These are phyloP conservation scores for Chloroceryle amazona DNA, from an alignment of 2,797 vertebrate species.

Conservation along the genomic window DNA sequence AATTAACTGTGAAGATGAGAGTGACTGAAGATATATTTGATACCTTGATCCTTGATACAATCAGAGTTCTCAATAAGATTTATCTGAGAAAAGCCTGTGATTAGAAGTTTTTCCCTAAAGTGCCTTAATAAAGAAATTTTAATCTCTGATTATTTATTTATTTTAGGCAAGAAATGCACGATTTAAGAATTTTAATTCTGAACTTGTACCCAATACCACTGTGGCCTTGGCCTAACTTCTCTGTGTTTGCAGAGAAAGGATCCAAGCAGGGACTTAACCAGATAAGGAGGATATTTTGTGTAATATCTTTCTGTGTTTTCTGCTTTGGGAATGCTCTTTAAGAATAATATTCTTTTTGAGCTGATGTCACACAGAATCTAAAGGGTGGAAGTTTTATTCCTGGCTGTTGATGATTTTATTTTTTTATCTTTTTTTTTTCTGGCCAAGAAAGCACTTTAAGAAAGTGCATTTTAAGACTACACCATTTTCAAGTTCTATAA, in stretches of 20 bases:
- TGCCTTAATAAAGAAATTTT: background rate
- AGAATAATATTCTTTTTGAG: background rate
- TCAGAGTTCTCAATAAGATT: constrained; percentile 53
- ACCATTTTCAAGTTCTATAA: background rate
- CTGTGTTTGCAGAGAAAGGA: background rate
- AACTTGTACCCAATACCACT: background rate
- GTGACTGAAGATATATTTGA: constrained; percentile 64
- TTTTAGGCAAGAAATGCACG: background rate
- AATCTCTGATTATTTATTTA: background rate
- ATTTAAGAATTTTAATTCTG: background rate
- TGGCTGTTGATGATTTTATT: background rate
- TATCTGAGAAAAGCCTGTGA: background rate
- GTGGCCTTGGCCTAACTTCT: background rate
- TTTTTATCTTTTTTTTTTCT: background rate
- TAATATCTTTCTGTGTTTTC: background rate
- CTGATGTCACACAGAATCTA: background rate
- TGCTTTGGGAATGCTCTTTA: background rate
- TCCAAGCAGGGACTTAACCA: background rate
- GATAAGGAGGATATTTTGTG: background rate
- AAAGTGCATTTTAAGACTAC: background rate
- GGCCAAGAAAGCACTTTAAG: background rate
- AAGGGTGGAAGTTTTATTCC: background rate
- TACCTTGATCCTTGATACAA: constrained; percentile 57
- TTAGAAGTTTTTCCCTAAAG: background rate
- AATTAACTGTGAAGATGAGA: constrained; percentile 68